phyloP scores from a whole-genome alignment of 2,113 vertebrate genomes.

The Tetraodon nigroviridis region DNA sequence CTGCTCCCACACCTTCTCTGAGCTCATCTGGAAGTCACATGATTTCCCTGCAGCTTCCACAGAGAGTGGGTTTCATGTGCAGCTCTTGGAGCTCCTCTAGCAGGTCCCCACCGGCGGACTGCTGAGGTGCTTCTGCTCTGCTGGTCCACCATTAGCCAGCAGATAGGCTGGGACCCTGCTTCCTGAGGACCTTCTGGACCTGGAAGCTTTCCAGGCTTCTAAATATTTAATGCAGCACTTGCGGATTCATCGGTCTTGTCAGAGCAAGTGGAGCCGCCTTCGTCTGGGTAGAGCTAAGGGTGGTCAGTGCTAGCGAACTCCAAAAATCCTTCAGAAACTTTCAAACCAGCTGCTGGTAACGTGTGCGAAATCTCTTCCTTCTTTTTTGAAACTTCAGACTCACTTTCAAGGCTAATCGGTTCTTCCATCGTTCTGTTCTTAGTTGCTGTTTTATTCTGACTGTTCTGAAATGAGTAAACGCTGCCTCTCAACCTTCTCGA shows the following conservation, averaged over 20 bases:
- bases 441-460: no score
- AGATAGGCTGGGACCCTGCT: constrained; percentile 14
- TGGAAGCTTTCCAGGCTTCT: constrained; percentile 60
- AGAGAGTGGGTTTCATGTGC: constrained; percentile 2
- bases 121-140: constrained; percentile 29
- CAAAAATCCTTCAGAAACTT: no score
- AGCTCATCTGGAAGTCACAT: neutral
- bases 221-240: constrained; percentile 69
- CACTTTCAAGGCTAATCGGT: no score
- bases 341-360: no score
- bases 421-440: no score
- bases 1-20: constrained; percentile 5
- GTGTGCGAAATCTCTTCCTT: no score
- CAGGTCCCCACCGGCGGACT: constrained; percentile 40
- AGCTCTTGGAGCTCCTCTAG: constrained; percentile 6
- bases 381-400: no score
- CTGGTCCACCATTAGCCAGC: constrained; percentile 59
- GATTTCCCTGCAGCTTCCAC: constrained; percentile 3
- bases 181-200: constrained; percentile 41
- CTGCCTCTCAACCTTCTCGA: neutral
- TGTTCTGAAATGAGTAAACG: no score
- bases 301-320: no score
- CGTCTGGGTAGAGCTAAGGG: constrained; percentile 22
- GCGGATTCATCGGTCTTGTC: constrained; percentile 61
- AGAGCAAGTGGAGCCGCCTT: constrained; percentile 16